Conservation (phyloP, 37 sponge, comb jelly and placozoan genomes). For the Geodia barretti region DNA sequence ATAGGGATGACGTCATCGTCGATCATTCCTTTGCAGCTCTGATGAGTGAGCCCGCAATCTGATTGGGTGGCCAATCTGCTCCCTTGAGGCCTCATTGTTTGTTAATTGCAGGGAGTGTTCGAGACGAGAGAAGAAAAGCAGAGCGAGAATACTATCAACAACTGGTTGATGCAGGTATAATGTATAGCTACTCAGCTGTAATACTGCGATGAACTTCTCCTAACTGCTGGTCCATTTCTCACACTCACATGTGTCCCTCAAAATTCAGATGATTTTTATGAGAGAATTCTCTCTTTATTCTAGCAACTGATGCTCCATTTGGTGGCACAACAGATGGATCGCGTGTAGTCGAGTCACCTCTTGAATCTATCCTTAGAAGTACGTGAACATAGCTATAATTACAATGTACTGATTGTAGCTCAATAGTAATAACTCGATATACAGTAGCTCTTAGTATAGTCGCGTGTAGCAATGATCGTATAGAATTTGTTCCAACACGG, state of each 20-base stretch:
- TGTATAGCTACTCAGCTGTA: background rate
- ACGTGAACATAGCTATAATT: background rate
- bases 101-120: slow-evolving; percentile 9
- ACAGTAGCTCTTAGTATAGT: too few relatives aligned
- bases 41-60: background rate
- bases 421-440: too few relatives aligned
- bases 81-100: too few relatives aligned
- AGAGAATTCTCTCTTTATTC: too few relatives aligned
- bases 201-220: background rate
- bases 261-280: too few relatives aligned
- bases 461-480: too few relatives aligned
- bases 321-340: background rate
- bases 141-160: slow-evolving; percentile 43
- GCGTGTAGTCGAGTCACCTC: slow-evolving; percentile 34
- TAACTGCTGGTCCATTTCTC: too few relatives aligned
- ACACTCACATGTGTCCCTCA: too few relatives aligned
- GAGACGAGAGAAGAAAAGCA: slow-evolving; percentile 17
- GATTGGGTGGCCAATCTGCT: background rate
- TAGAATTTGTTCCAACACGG: slow-evolving; percentile 6
- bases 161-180: slow-evolving; percentile 32
- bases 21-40: background rate
- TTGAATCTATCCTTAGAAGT: slow-evolving; percentile 62
- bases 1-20: background rate
- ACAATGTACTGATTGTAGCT: too few relatives aligned
- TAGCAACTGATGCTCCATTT: slow-evolving; percentile 25